Evolutionary conservation across 2,113 vertebrate species (phyloP).

Genomic region (Malurus melanocephalus): DNA sequence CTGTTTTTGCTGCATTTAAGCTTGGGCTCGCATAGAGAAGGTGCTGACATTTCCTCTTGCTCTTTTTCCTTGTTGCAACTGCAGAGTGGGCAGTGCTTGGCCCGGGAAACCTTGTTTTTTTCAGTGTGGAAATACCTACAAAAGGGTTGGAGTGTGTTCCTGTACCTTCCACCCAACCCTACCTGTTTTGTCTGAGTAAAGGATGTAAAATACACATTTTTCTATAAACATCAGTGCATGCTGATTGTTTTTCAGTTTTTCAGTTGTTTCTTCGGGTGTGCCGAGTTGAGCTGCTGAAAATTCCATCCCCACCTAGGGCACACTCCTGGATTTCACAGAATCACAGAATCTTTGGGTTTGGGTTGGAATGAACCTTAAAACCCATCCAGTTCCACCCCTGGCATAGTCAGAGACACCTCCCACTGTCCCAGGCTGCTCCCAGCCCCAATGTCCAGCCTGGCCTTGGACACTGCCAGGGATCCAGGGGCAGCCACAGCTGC

Average conservation of each 20-base stretch:
- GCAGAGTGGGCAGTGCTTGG: neutral
- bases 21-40: neutral
- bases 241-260: neutral
- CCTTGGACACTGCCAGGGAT: neutral
- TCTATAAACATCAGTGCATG: neutral
- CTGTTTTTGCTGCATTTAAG: neutral
- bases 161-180: fast-evolving
- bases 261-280: neutral
- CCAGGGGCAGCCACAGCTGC: neutral
- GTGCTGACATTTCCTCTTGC: neutral
- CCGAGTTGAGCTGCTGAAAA: neutral
- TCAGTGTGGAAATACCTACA: neutral
- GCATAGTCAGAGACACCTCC: neutral
- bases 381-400: neutral
- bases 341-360: neutral
- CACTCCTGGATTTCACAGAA: neutral
- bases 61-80: neutral
- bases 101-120: neutral
- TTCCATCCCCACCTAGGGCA: neutral
- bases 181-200: neutral
- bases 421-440: neutral
- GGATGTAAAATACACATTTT: neutral
- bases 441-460: fast-evolving
- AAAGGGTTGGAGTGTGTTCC: neutral
- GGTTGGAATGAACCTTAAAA: neutral